phyloP scores from a whole-genome alignment of 2,888 invertebrate species.

The Merodon equestris region DNA sequence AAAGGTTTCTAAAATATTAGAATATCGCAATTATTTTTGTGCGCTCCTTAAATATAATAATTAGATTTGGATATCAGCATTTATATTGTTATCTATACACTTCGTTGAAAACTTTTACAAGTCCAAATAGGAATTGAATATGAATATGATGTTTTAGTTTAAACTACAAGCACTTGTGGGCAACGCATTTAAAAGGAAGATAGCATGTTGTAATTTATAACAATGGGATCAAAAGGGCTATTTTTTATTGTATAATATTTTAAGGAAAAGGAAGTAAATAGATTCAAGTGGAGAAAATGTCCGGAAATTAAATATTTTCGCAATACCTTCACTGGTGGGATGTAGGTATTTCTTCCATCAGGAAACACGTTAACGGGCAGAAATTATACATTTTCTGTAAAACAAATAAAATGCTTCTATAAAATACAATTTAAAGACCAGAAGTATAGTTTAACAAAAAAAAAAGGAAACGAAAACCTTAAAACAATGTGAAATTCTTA shows the following conservation, averaged over 20 bases:
- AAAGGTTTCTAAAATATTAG: background rate
- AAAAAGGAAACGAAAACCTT: background rate
- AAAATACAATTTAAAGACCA: slow-evolving; percentile 62
- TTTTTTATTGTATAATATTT: slow-evolving; percentile 37
- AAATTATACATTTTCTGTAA: slow-evolving; percentile 74
- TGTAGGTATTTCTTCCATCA: slow-evolving; percentile 71
- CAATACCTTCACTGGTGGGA: slow-evolving; percentile 72
- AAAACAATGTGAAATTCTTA: too few species aligned
- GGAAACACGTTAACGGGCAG: slow-evolving; percentile 70
- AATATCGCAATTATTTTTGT: slow-evolving; percentile 25
- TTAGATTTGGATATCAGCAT: slow-evolving; percentile 37
- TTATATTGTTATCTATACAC: slow-evolving; percentile 48
- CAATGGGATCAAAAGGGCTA: slow-evolving; percentile 60
- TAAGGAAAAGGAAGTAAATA: slow-evolving; percentile 65
- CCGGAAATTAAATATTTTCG: slow-evolving; percentile 67
- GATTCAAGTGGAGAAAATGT: slow-evolving; percentile 68
- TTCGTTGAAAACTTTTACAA: slow-evolving; percentile 47
- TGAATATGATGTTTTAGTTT: slow-evolving; percentile 47
- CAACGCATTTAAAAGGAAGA: slow-evolving; percentile 62
- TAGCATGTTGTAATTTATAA: slow-evolving; percentile 64
- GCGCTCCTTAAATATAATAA: slow-evolving; percentile 47
- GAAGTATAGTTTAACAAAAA: background rate
- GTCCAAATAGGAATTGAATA: slow-evolving; percentile 62
- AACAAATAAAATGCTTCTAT: slow-evolving; percentile 72
- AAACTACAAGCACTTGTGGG: slow-evolving; percentile 63